phyloP scores from a whole-genome alignment of 2,797 vertebrate genomes.

The Melanotaenia maccullochi region DNA sequence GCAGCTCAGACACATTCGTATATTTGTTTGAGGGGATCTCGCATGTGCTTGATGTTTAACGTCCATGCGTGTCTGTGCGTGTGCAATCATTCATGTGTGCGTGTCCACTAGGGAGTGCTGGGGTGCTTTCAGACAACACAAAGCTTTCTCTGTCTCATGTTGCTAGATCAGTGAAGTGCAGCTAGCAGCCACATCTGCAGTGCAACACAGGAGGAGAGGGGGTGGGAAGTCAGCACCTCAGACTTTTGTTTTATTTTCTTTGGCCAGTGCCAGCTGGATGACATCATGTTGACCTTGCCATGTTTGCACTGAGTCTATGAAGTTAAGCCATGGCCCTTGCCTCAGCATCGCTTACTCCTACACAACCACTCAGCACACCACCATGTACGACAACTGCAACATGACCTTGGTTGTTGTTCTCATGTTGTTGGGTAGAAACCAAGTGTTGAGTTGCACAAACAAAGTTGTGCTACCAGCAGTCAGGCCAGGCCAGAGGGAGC shows the following conservation, averaged over 20 bases:
- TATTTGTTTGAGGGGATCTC: neutral
- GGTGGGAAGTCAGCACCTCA: slow-evolving; percentile 38
- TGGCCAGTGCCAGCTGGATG: slow-evolving; percentile 69
- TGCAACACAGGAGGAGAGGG: slow-evolving; percentile 34
- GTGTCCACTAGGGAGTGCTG: slow-evolving; percentile 71
- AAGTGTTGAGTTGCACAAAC: slow-evolving; percentile 35
- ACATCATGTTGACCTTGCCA: slow-evolving; percentile 69
- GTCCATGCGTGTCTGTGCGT: slow-evolving; percentile 5
- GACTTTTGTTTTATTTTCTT: slow-evolving; percentile 43
- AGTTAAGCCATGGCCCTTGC: slow-evolving; percentile 50
- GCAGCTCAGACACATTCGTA: slow-evolving; percentile 2
- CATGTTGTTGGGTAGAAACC: slow-evolving; percentile 39
- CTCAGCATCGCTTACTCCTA: slow-evolving; percentile 30
- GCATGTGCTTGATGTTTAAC: neutral
- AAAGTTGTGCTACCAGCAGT: slow-evolving; percentile 25
- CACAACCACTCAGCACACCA: slow-evolving; percentile 13
- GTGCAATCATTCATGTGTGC: slow-evolving; percentile 39
- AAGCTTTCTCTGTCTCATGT: slow-evolving; percentile 46
- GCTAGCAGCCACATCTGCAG: slow-evolving; percentile 52
- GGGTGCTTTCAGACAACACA: slow-evolving; percentile 62
- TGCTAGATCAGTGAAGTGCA: slow-evolving; percentile 50
- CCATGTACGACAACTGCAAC: slow-evolving; percentile 24
- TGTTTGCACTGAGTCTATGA: slow-evolving; percentile 61
- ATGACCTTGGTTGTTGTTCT: slow-evolving; percentile 61
- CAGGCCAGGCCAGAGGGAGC: slow-evolving; percentile 25